Percentiles rank a stretch among this genome's conserved stretches.
These are phyloP conservation scores for Mactra quadrangularis DNA, from an alignment of 1,140 invertebrate species.

Conservation along the genomic window DNA sequence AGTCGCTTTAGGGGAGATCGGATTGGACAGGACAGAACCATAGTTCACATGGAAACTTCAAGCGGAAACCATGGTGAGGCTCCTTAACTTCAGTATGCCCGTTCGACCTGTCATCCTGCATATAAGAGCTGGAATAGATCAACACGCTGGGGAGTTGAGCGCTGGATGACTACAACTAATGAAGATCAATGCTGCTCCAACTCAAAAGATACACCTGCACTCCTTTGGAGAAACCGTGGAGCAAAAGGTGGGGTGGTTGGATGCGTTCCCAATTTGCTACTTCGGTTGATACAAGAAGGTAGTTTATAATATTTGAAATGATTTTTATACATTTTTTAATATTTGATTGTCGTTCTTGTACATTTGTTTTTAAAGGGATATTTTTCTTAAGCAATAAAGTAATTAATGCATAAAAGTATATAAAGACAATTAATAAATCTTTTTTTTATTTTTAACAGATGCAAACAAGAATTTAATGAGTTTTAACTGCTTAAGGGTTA, in stretches of 20 bases:
- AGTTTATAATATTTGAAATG: no score
- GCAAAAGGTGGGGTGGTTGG: slow-evolving; percentile 29
- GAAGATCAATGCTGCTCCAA: slow-evolving; percentile 7
- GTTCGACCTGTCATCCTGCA: slow-evolving; percentile 20
- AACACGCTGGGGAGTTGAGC: slow-evolving; percentile 17
- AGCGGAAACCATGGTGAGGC: neutral
- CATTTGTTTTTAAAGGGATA: no score
- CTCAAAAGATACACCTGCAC: slow-evolving; percentile 29
- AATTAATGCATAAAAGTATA: no score
- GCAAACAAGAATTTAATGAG: no score
- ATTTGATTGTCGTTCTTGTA: no score
- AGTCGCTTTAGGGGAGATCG: slow-evolving; percentile 12
- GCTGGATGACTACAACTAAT: slow-evolving; percentile 21
- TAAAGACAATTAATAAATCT: no score
- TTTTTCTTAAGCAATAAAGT: no score
- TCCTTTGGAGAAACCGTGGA: slow-evolving; percentile 32
- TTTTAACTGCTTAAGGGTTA: no score
- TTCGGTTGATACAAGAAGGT: slow-evolving; percentile 1
- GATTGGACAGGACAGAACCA: slow-evolving; percentile 26
- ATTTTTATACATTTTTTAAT: no score
- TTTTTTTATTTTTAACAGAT: no score
- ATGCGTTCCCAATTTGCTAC: slow-evolving; percentile 24
- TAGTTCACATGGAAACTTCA: neutral
- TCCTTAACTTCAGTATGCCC: slow-evolving; percentile 19
- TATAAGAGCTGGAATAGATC: slow-evolving; percentile 1